phyloP scores from a whole-genome alignment of 2,888 invertebrate species.

The Dascillus cervinus region DNA sequence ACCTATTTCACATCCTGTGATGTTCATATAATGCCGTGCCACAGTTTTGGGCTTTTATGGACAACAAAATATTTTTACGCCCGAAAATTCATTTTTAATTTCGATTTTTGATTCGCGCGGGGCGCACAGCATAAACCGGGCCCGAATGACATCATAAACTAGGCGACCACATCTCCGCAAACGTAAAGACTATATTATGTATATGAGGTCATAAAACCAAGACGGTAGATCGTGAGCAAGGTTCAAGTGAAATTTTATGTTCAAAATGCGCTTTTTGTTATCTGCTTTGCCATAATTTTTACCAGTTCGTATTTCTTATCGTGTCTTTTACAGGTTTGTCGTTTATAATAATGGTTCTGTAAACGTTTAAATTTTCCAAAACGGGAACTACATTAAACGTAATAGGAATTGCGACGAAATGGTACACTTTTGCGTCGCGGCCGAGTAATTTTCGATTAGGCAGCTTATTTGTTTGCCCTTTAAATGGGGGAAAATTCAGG shows the following conservation, averaged over 20 bases:
- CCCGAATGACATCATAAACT: slow-evolving; percentile 28
- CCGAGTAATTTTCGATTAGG: too few relatives aligned
- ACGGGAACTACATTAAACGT: background rate
- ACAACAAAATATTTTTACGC: too few relatives aligned
- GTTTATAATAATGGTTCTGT: slow-evolving; percentile 16
- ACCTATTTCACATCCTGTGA: slow-evolving; percentile 10
- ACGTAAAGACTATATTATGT: slow-evolving; percentile 32
- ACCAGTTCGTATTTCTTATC: slow-evolving; percentile 31
- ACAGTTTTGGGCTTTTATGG: too few relatives aligned
- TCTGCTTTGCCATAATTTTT: slow-evolving; percentile 31
- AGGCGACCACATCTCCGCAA: slow-evolving; percentile 20
- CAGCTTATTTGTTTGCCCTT: too few relatives aligned
- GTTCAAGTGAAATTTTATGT: slow-evolving; percentile 34
- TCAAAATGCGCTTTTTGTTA: slow-evolving; percentile 29
- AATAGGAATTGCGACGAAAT: too few relatives aligned
- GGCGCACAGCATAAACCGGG: slow-evolving; percentile 26
- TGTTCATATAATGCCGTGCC: too few relatives aligned
- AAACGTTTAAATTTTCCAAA: slow-evolving; percentile 13
- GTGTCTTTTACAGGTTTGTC: slow-evolving; percentile 24
- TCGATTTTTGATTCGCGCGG: too few relatives aligned
- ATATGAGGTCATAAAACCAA: slow-evolving; percentile 30
- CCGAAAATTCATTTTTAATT: too few relatives aligned
- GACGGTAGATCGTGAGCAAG: slow-evolving; percentile 22
- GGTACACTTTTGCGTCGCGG: too few relatives aligned
- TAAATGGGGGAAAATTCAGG: too few relatives aligned